Base-by-base conservation (phyloP, 1,140 invertebrate genomes). In the Agrypnia vestita region DNA sequence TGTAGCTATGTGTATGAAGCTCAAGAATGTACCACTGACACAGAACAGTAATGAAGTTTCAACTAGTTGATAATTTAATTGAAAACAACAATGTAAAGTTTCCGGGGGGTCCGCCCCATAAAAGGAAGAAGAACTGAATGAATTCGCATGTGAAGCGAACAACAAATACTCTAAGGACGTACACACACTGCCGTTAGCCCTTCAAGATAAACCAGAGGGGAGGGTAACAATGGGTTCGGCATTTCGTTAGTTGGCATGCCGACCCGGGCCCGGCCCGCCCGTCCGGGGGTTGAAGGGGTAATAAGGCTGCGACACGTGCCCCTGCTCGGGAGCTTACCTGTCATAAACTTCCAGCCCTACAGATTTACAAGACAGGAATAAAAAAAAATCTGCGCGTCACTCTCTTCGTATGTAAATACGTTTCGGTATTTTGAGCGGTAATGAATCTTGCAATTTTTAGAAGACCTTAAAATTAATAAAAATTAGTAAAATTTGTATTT, bases 281-380 rank as follows among this genome's bases (percentile, higher is more conserved):
- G 17, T 1, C 61, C 21, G 7, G 61, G 51, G 62, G 43, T 80
- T 80, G 76, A 77, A 44, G 75, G 64, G 59, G 75, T 74, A 78
- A 78, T 81, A 81, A 74, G 74, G 59, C 55, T 49, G 17, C 43
- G 51, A 74, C 80, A 78, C 69, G 76, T 74, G 75, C 74, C 76
- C 44, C 62, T 69, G 19, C 61, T 19, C 4, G 19, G 11, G 19
- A 19, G 19, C 61, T 13, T 55, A 25, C 61, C 61, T 64, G 25
- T 64, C 61, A 59, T 59, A 59, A 59, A 59, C 11, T 17, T 59
- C 55, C 55, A 21, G 55, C 11, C 61, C 4, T 64, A 64, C 51
- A 55, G 51, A 1, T 35, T 35, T 6, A 35, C 25, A 35, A 35
- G 25, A 35, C 25, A 35, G 25, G 25, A 35, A 35, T 35, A 35